These are phyloP conservation scores for Calephelis perditalis DNA, from an alignment of 2,888 invertebrate species.

Conservation along the genomic window DNA sequence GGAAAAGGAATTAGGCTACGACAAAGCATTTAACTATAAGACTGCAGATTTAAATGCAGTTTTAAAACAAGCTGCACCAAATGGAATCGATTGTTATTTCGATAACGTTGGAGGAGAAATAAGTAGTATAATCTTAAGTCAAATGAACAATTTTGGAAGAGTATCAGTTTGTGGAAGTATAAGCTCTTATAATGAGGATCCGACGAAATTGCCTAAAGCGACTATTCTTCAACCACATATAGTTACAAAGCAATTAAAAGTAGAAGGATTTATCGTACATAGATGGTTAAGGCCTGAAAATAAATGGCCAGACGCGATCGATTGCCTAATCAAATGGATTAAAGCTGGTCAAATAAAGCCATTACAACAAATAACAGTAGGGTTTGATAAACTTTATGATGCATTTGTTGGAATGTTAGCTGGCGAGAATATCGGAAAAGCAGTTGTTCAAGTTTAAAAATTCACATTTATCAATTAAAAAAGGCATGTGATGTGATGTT, in stretches of 20 bases:
- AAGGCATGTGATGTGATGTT: too few relatives aligned
- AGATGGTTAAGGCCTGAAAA: constrained; percentile 59
- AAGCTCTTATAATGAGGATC: constrained; percentile 50
- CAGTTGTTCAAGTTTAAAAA: too few relatives aligned
- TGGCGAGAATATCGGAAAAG: constrained; percentile 79
- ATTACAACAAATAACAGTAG: constrained; percentile 81
- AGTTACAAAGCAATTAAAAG: constrained; percentile 76
- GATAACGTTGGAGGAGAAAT: too few relatives aligned
- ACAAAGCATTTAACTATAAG: constrained; percentile 84
- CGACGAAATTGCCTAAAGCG: constrained; percentile 42
- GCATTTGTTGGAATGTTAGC: constrained; percentile 74
- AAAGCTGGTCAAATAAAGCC: constrained; percentile 81
- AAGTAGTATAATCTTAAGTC: too few relatives aligned
- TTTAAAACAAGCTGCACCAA: too few relatives aligned
- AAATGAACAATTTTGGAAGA: too few relatives aligned
- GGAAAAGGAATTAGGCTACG: constrained; percentile 79
- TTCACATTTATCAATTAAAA: too few relatives aligned
- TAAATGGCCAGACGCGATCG: constrained; percentile 77
- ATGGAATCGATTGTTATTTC: too few relatives aligned
- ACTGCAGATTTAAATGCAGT: constrained; percentile 54
- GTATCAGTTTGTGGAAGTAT: constrained; percentile 48
- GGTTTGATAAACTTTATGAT: constrained; percentile 73
- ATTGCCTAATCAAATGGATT: constrained; percentile 78
- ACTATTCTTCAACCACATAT: constrained; percentile 73
- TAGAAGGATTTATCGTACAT: constrained; percentile 79